Evolutionary conservation across 2,888 invertebrate genomes (phyloP).

Genomic region (Amphipyra berbera): DNA sequence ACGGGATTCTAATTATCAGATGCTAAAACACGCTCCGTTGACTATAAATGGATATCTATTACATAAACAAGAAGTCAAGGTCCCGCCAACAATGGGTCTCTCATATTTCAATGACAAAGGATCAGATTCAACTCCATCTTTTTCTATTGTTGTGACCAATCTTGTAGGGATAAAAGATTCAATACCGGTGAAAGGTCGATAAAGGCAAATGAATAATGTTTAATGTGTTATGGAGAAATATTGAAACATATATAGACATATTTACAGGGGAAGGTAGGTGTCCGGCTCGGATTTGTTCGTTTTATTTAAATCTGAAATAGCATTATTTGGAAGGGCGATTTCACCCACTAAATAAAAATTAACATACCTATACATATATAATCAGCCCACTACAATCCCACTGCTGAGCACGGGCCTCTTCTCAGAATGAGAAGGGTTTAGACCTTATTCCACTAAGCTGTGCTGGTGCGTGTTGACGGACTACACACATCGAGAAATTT

Average conservation of each 20-base stretch:
- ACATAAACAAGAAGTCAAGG: slow-evolving; percentile 20
- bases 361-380: too few relatives aligned
- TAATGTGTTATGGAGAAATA: slow-evolving; percentile 10
- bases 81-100: slow-evolving; percentile 12
- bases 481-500: too few relatives aligned
- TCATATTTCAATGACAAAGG: slow-evolving; percentile 37
- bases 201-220: slow-evolving; percentile 11
- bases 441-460: too few relatives aligned
- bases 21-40: neutral
- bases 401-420: too few relatives aligned
- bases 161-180: slow-evolving; percentile 18
- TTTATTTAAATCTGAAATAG: too few relatives aligned
- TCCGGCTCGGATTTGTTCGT: too few relatives aligned
- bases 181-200: slow-evolving; percentile 10
- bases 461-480: too few relatives aligned
- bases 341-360: too few relatives aligned
- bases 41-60: slow-evolving; percentile 1
- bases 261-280: too few relatives aligned
- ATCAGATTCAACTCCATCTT: slow-evolving; percentile 24
- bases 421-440: too few relatives aligned
- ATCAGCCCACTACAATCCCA: too few relatives aligned
- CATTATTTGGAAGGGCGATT: too few relatives aligned
- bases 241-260: neutral
- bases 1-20: neutral
- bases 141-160: slow-evolving; percentile 36